Conservation (phyloP, 2,797 vertebrate species). For the Phoeniculus purpureus region DNA sequence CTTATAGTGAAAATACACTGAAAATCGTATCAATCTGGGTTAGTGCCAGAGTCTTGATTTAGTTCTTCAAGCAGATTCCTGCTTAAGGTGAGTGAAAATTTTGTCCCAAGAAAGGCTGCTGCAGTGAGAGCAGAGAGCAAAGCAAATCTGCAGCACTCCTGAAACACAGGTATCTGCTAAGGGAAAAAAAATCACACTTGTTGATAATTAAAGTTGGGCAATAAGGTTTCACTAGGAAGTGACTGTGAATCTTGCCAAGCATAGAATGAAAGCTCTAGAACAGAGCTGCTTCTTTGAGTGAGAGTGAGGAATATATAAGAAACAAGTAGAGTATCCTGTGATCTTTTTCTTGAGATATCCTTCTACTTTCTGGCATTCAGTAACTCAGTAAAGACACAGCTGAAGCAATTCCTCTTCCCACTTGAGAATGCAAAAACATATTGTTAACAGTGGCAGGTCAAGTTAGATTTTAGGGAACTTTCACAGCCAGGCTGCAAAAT, state of each 20-base stretch:
- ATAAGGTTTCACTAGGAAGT: background rate
- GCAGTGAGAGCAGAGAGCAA: background rate
- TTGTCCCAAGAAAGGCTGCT: background rate
- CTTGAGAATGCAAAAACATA: slow-evolving; percentile 13
- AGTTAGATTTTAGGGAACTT: background rate
- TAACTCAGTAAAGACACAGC: background rate
- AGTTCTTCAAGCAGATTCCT: background rate
- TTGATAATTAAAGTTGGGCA: background rate
- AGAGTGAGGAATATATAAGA: background rate
- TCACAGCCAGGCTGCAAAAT: background rate
- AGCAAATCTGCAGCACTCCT: background rate
- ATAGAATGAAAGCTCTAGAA: background rate
- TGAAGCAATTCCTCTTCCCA: slow-evolving; percentile 10
- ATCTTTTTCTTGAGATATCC: background rate
- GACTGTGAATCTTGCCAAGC: background rate
- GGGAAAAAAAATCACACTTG: background rate
- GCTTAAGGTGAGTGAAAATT: background rate
- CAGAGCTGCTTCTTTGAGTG: background rate
- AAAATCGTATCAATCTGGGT: background rate
- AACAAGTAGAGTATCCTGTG: background rate
- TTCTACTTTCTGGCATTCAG: background rate
- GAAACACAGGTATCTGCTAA: background rate
- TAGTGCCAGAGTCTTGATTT: background rate
- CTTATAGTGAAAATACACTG: background rate
- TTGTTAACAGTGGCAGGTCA: slow-evolving; percentile 37